Percentiles rank a stretch among this genome's conserved stretches.
Conservation (phyloP, 2,888 invertebrate species). For the Parapristionchus giblindavisi region DNA sequence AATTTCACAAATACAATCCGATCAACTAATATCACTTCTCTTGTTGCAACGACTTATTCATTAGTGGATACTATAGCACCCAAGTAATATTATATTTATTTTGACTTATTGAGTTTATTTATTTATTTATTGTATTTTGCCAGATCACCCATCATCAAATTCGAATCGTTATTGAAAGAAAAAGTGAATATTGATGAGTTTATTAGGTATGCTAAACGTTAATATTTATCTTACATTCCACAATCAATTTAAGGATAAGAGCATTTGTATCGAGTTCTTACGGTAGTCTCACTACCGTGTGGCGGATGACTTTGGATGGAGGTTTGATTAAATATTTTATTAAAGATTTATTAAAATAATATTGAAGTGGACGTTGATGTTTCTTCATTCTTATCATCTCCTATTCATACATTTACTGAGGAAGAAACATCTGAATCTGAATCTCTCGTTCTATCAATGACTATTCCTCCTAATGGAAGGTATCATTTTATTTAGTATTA, state of each 20-base stretch:
- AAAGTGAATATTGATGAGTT: constrained; percentile 28
- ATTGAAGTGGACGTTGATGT: constrained; percentile 20
- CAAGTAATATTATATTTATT: background rate
- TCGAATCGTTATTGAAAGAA: background rate
- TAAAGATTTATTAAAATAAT: background rate
- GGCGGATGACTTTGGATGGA: constrained; percentile 21
- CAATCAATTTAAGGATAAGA: constrained; percentile 14
- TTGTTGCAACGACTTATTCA: background rate
- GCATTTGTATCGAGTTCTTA: constrained; percentile 23
- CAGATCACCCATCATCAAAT: constrained; percentile 13
- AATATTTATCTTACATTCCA: too few species aligned
- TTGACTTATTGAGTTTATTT: background rate
- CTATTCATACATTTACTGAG: background rate
- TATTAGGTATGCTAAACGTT: background rate
- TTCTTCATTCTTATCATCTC: background rate
- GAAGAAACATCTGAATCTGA: constrained; percentile 4
- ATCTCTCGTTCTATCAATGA: constrained; percentile 13
- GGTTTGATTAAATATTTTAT: background rate
- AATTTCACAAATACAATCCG: constrained; percentile 4
- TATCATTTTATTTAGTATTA: too few species aligned
- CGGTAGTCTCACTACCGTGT: background rate
- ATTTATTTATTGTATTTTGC: background rate
- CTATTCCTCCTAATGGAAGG: constrained; percentile 28
- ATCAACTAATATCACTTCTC: background rate
- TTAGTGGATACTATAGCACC: constrained; percentile 7